Percentiles rank a stretch among this genome's conserved stretches.
phyloP scores from a whole-genome alignment of 2,888 invertebrate genomes.

The Scelioninae gen. 1 region DNA sequence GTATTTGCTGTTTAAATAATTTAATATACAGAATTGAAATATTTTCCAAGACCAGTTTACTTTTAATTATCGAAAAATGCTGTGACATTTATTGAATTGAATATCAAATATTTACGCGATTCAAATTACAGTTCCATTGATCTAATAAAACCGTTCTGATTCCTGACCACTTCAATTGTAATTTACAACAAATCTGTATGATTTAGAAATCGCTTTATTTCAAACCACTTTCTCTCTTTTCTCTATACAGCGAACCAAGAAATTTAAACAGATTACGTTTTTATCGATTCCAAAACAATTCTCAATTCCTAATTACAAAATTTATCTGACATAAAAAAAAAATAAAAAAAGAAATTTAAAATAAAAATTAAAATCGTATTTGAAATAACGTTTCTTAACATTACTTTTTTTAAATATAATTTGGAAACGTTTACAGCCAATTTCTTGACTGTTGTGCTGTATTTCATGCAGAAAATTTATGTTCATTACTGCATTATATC shows the following conservation, averaged over 20 bases:
- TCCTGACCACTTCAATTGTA: constrained; percentile 10
- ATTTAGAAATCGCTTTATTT: constrained; percentile 47
- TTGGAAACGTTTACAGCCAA: too few relatives aligned
- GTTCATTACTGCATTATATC: not conserved
- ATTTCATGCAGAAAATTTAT: not conserved
- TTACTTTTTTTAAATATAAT: too few relatives aligned
- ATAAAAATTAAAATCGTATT: not conserved
- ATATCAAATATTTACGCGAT: constrained; percentile 6
- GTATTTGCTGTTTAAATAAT: too few relatives aligned
- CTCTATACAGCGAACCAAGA: not conserved
- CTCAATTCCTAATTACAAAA: not conserved
- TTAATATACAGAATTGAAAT: too few relatives aligned
- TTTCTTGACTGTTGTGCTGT: too few relatives aligned
- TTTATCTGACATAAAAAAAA: too few relatives aligned
- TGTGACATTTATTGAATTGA: too few relatives aligned
- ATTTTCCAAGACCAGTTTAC: too few relatives aligned
- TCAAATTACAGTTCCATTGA: constrained; percentile 19
- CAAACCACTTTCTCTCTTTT: constrained; percentile 43
- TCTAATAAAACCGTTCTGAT: constrained; percentile 30
- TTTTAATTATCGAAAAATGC: too few relatives aligned
- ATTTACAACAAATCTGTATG: constrained; percentile 15
- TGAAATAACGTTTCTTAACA: not conserved
- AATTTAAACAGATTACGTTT: constrained; percentile 31
- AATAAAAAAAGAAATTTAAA: too few relatives aligned
- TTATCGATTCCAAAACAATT: constrained; percentile 13